Evolutionary conservation across 2,888 invertebrate genomes (phyloP).

Genomic region (Diloba caeruleocephala): DNA sequence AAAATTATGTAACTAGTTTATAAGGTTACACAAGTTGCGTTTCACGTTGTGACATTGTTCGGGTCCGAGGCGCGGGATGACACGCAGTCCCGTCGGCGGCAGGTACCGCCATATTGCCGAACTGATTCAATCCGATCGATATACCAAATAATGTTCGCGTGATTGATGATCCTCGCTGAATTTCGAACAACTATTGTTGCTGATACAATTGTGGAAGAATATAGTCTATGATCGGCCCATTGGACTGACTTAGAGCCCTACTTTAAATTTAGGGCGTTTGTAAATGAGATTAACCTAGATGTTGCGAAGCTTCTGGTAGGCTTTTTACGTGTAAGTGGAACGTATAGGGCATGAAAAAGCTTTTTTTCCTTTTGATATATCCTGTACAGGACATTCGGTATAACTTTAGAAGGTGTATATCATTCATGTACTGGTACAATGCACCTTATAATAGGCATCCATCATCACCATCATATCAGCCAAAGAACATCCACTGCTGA

Average conservation of each 20-base stretch:
- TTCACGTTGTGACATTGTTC: constrained; percentile 52
- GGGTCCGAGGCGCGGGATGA: constrained; percentile 52
- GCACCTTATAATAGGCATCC: no score
- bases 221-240: constrained; percentile 39
- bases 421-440: no score
- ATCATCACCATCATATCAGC: no score
- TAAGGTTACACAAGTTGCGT: constrained; percentile 46
- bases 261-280: constrained; percentile 41
- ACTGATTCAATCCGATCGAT: constrained; percentile 75
- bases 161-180: constrained; percentile 77
- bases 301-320: constrained; percentile 18
- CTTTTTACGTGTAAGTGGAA: constrained; percentile 10
- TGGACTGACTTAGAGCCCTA: constrained; percentile 44
- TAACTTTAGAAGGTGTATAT: no score
- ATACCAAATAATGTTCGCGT: constrained; percentile 81
- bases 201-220: constrained; percentile 55
- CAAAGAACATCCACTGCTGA: no score
- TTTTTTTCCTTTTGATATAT: no score
- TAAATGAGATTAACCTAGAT: constrained; percentile 48
- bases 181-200: constrained; percentile 69
- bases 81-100: constrained; percentile 67
- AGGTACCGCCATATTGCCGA: constrained; percentile 73
- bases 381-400: no score
- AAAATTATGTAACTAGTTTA: constrained; percentile 47
- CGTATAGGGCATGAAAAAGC: no score